A percentile compares a stretch with the other conserved stretches of the same genome.
Evolutionary conservation across 2,797 vertebrate species (phyloP).

Genomic region (Euthynnus affinis): DNA sequence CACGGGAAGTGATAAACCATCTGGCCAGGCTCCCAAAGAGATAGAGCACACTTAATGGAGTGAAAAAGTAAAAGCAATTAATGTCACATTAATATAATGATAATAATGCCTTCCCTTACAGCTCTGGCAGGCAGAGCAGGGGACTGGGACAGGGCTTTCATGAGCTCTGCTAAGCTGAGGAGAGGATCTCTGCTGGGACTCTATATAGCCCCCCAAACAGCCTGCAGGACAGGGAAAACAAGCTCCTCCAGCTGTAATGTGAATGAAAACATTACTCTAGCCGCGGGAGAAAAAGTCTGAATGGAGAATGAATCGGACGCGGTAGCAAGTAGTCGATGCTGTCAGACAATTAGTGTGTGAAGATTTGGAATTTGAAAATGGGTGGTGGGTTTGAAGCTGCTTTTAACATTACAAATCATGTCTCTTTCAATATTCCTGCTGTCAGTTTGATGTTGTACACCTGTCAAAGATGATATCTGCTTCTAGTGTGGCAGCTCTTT

Average conservation of each 20-base stretch:
- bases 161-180: slow-evolving; percentile 55
- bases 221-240: slow-evolving; percentile 36
- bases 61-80: slow-evolving; percentile 93
- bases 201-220: slow-evolving; percentile 47
- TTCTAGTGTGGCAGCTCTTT: slow-evolving; percentile 1
- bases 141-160: slow-evolving; percentile 66
- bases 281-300: slow-evolving; percentile 35
- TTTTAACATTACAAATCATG: neutral
- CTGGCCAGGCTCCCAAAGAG: slow-evolving; percentile 89
- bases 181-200: slow-evolving; percentile 68
- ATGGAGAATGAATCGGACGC: slow-evolving; percentile 28
- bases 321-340: neutral
- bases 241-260: slow-evolving; percentile 36
- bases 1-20: slow-evolving; percentile 89
- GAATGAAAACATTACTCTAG: slow-evolving; percentile 44
- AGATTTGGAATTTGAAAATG: slow-evolving; percentile 18
- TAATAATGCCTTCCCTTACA: slow-evolving; percentile 88
- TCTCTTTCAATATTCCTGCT: slow-evolving; percentile 8
- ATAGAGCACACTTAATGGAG: slow-evolving; percentile 91
- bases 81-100: slow-evolving; percentile 93
- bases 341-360: slow-evolving; percentile 12
- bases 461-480: slow-evolving; percentile 17
- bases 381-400: slow-evolving; percentile 7
- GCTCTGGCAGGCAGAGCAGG: slow-evolving; percentile 76
- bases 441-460: slow-evolving; percentile 14